A percentile compares a stretch with the other conserved stretches of the same genome.
Conservation (phyloP, 2,888 invertebrate species). For the Diachrysia chrysitis region DNA sequence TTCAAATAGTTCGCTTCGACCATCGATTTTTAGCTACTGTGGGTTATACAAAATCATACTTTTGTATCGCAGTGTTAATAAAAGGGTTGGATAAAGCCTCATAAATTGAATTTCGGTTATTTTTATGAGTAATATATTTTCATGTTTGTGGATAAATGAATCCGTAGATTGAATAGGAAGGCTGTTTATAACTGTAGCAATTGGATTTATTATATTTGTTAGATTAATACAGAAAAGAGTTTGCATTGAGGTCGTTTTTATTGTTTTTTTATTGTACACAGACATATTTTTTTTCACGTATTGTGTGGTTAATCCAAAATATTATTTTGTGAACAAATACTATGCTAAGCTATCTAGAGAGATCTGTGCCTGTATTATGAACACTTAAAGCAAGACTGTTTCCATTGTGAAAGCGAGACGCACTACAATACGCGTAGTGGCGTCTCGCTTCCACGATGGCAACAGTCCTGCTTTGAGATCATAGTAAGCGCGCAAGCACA, state of each 20-base stretch:
- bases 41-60: constrained; percentile 20
- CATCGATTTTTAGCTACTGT: constrained; percentile 8
- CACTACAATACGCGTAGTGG: too few species aligned
- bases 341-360: too few species aligned
- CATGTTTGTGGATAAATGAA: constrained; percentile 27
- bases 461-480: too few species aligned
- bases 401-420: too few species aligned
- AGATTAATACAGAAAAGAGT: neutral
- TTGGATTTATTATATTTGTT: constrained; percentile 17
- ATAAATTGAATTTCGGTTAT: constrained; percentile 28
- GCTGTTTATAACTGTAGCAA: constrained; percentile 10
- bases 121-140: constrained; percentile 22
- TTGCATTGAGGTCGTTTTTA: neutral
- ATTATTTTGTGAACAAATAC: too few species aligned
- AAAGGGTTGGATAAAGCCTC: constrained; percentile 24
- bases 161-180: constrained; percentile 20
- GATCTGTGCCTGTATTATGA: too few species aligned
- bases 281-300: too few species aligned
- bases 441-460: too few species aligned
- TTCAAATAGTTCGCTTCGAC: constrained; percentile 26
- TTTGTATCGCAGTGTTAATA: constrained; percentile 19
- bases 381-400: too few species aligned
- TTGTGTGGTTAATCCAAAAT: too few species aligned
- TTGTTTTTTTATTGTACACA: neutral
- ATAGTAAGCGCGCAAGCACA: too few species aligned